These are phyloP conservation scores for Saccostrea glomerata DNA, from an alignment of 1,140 invertebrate genomes.

Conservation along the genomic window DNA sequence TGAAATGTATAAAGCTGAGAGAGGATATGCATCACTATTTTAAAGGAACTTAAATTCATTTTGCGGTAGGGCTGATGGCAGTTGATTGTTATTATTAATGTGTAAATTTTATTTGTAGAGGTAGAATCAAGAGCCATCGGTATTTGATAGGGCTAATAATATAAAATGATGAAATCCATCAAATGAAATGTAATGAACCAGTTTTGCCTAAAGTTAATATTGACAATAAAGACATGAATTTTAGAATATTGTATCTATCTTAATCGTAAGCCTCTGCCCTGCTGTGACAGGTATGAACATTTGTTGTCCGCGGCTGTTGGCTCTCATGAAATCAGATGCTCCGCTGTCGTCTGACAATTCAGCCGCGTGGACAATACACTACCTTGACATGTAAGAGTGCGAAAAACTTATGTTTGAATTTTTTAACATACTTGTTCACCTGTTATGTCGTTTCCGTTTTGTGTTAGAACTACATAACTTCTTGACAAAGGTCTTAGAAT, in stretches of 20 bases:
- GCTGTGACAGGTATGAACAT: not conserved
- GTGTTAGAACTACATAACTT: not conserved
- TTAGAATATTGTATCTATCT: not conserved
- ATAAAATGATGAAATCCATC: not conserved
- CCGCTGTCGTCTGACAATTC: not conserved
- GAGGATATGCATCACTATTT: too few species aligned
- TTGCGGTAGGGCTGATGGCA: too few species aligned
- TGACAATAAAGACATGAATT: not conserved
- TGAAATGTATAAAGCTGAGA: too few species aligned
- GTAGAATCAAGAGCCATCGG: too few species aligned
- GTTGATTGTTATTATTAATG: too few species aligned
- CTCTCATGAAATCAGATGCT: not conserved
- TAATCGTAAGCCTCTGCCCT: not conserved
- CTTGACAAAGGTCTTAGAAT: not conserved
- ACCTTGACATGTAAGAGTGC: not conserved
- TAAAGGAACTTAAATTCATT: too few species aligned
- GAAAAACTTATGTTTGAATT: too few species aligned
- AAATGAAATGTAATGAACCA: not conserved
- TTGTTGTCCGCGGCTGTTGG: constrained; percentile 2
- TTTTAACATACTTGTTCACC: not conserved
- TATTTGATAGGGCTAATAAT: not conserved
- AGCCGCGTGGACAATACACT: not conserved
- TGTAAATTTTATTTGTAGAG: too few species aligned
- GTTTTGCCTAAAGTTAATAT: not conserved
- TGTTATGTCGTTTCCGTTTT: not conserved